These are phyloP conservation scores for Neostethus bicornis DNA, from an alignment of 2,797 vertebrate species.

Conservation along the genomic window DNA sequence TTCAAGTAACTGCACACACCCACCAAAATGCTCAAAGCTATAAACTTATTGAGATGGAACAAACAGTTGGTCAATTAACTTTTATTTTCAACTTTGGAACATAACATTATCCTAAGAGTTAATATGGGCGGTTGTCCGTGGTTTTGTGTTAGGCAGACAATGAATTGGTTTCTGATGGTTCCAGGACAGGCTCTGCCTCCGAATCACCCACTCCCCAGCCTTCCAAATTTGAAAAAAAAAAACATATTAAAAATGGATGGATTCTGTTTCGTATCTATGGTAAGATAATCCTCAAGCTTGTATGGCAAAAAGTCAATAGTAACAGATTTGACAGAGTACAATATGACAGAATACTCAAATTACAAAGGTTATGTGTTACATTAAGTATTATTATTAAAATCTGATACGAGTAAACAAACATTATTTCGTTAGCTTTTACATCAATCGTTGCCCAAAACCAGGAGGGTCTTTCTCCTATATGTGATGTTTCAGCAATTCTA, in stretches of 20 bases:
- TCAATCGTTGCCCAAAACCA: neutral
- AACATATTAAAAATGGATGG: neutral
- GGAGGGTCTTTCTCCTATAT: conserved; percentile 16
- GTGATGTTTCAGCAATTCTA: conserved; percentile 23
- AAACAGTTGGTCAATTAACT: neutral
- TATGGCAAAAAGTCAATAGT: neutral
- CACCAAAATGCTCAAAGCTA: neutral
- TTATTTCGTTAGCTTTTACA: neutral
- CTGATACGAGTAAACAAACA: neutral
- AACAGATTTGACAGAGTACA: neutral
- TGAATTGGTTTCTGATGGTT: neutral
- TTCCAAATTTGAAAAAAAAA: too few relatives aligned
- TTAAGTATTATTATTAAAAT: neutral
- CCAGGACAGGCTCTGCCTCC: too few relatives aligned
- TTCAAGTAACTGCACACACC: neutral
- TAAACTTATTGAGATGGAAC: neutral
- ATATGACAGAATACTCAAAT: neutral
- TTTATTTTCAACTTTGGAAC: neutral
- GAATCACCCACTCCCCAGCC: too few relatives aligned
- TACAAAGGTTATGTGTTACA: neutral
- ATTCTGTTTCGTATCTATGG: neutral
- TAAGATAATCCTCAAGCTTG: neutral
- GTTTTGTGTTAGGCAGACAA: neutral
- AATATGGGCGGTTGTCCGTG: neutral
- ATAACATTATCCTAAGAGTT: too few relatives aligned